phyloP scores from a whole-genome alignment of 1,140 invertebrate genomes.

The Drosophila pachea region DNA sequence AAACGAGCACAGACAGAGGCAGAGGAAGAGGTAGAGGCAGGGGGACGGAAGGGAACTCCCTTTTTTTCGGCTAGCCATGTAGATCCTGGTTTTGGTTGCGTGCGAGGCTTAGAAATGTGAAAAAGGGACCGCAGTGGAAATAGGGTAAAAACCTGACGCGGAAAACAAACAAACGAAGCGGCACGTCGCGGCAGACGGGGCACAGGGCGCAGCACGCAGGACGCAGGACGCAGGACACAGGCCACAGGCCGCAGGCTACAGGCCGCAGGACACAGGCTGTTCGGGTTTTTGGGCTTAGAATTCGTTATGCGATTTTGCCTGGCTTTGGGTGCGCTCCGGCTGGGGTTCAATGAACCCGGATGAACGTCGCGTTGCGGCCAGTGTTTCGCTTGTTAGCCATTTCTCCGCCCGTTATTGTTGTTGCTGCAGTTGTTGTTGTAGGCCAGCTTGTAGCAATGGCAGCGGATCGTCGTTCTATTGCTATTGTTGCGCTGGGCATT shows the following conservation, averaged over 20 bases:
- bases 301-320: constrained; percentile 6
- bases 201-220: neutral
- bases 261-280: constrained; percentile 38
- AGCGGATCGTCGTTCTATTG: constrained; percentile 9
- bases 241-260: constrained; percentile 28
- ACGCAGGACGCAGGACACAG: constrained; percentile 21
- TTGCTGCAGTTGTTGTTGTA: neutral
- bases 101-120: constrained; percentile 31
- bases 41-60: neutral
- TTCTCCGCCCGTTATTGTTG: neutral
- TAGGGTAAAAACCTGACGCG: constrained; percentile 76
- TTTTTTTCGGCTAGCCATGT: constrained; percentile 16
- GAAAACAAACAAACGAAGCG: constrained; percentile 68
- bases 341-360: constrained; percentile 59
- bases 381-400: constrained; percentile 11
- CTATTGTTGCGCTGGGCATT: constrained; percentile 5
- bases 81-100: constrained; percentile 35
- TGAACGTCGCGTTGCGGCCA: constrained; percentile 10
- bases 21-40: neutral
- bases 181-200: constrained; percentile 21
- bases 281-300: constrained; percentile 3
- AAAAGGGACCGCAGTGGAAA: constrained; percentile 61
- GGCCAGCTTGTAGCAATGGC: constrained; percentile 9
- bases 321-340: neutral
- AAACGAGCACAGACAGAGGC: neutral